Evolutionary conservation across 1,140 invertebrate genomes (phyloP).

Genomic region (Gerris buenoi): DNA sequence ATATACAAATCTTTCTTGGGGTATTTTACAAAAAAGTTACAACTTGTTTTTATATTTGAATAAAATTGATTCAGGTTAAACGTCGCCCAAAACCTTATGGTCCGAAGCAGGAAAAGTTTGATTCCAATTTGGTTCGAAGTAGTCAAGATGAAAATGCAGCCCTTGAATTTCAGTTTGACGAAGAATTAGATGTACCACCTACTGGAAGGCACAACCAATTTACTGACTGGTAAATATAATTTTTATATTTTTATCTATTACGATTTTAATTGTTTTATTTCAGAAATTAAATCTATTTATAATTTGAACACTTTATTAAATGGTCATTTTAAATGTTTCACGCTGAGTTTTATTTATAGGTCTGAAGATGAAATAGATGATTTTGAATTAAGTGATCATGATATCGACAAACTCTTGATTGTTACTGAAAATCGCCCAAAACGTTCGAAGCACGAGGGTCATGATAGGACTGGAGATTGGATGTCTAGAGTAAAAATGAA

Average conservation of each 20-base stretch:
- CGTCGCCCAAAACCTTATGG: conserved; percentile 32
- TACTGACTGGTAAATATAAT: conserved; percentile 40
- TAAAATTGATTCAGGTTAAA: conserved; percentile 34
- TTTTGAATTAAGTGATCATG: conserved; percentile 76
- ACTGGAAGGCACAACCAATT: conserved; percentile 68
- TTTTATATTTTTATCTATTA: conserved; percentile 11
- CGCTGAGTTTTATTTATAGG: conserved; percentile 36
- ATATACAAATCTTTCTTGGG: too few relatives aligned
- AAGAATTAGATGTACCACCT: conserved; percentile 62
- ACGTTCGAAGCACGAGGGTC: conserved; percentile 65
- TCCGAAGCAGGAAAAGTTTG: conserved; percentile 18
- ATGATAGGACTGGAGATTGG: conserved; percentile 75
- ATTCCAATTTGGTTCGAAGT: neutral
- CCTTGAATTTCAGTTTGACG: conserved; percentile 92
- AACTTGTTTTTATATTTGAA: too few relatives aligned
- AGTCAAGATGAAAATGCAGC: conserved; percentile 38
- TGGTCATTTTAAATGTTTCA: too few relatives aligned
- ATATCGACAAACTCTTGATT: conserved; percentile 88
- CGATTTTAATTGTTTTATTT: conserved; percentile 26
- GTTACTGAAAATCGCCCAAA: conserved; percentile 62
- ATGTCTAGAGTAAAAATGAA: conserved; percentile 76
- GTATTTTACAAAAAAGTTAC: too few relatives aligned
- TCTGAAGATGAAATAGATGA: conserved; percentile 64
- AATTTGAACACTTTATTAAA: too few relatives aligned
- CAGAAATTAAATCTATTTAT: too few relatives aligned